phyloP scores from a whole-genome alignment of 2,888 invertebrate species.

The Peribatodes rhomboidaria region DNA sequence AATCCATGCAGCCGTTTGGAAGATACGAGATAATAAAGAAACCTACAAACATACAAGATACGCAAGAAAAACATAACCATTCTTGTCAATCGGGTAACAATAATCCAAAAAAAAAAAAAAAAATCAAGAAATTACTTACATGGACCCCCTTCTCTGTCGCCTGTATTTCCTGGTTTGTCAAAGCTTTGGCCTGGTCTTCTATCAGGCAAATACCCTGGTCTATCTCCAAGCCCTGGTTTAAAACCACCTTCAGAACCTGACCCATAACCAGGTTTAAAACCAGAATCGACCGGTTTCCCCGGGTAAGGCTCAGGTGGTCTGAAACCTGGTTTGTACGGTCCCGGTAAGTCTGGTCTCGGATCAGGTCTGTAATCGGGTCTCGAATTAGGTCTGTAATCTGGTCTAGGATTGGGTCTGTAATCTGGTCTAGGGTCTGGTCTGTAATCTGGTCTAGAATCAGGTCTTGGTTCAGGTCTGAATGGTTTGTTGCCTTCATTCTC shows the following conservation, averaged over 20 bases:
- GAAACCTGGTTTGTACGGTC: slow-evolving; percentile 23
- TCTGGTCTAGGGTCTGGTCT: slow-evolving; percentile 20
- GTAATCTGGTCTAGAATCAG: slow-evolving; percentile 34
- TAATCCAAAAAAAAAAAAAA: background rate
- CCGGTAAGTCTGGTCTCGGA: slow-evolving; percentile 12
- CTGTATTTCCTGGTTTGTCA: slow-evolving; percentile 55
- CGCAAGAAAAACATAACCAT: too few relatives aligned
- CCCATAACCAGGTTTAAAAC: slow-evolving; percentile 28
- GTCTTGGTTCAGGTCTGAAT: slow-evolving; percentile 31
- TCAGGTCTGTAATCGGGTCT: too few relatives aligned
- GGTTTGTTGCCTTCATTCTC: too few relatives aligned
- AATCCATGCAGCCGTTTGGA: too few relatives aligned
- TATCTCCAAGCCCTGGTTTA: slow-evolving; percentile 32
- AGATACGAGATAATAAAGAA: too few relatives aligned
- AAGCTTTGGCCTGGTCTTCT: slow-evolving; percentile 43
- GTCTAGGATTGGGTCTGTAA: slow-evolving; percentile 14
- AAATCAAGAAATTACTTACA: slow-evolving; percentile 57
- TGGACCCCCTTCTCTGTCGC: slow-evolving; percentile 63
- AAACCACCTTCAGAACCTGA: slow-evolving; percentile 35
- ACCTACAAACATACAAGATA: too few relatives aligned
- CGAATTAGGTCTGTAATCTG: slow-evolving; percentile 40
- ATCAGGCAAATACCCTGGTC: slow-evolving; percentile 46
- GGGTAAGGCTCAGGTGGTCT: slow-evolving; percentile 37
- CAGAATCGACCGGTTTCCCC: slow-evolving; percentile 12
- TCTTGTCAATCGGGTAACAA: too few relatives aligned